A percentile compares a stretch with the other conserved stretches of the same genome.
Conservation (phyloP, 2,113 vertebrate genomes). For the Aptenodytes forsteri region DNA sequence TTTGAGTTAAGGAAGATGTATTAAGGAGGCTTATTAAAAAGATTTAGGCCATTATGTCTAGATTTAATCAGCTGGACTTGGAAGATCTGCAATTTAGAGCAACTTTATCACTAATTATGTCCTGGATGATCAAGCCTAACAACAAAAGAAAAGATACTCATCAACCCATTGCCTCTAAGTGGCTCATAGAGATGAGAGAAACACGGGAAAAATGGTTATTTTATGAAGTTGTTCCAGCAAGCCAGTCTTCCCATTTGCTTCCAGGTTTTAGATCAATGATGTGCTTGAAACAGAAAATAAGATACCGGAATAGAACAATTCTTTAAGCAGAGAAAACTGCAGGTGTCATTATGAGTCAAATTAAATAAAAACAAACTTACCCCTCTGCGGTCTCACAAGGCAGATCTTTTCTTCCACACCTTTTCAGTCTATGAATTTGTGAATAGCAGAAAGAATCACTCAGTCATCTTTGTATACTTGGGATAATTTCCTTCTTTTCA, state of each 20-base stretch:
- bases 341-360: background rate
- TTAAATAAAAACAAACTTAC: background rate
- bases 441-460: background rate
- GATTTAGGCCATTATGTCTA: background rate
- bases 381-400: background rate
- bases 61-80: background rate
- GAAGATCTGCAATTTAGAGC: background rate
- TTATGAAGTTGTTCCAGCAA: background rate
- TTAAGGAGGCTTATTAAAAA: background rate
- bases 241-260: background rate
- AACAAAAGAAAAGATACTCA: constrained; percentile 4
- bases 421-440: background rate
- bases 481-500: background rate
- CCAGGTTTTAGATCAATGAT: background rate
- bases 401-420: background rate
- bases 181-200: background rate
- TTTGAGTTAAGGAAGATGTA: background rate
- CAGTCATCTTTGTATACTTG: background rate
- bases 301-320: background rate
- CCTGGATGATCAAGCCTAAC: background rate
- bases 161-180: background rate
- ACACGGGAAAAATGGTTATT: background rate
- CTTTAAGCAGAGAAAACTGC: background rate
- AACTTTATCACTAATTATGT: constrained; percentile 13
- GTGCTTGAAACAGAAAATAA: background rate